Base-by-base conservation (phyloP, 2,888 invertebrate species). In the Noctua janthe region DNA sequence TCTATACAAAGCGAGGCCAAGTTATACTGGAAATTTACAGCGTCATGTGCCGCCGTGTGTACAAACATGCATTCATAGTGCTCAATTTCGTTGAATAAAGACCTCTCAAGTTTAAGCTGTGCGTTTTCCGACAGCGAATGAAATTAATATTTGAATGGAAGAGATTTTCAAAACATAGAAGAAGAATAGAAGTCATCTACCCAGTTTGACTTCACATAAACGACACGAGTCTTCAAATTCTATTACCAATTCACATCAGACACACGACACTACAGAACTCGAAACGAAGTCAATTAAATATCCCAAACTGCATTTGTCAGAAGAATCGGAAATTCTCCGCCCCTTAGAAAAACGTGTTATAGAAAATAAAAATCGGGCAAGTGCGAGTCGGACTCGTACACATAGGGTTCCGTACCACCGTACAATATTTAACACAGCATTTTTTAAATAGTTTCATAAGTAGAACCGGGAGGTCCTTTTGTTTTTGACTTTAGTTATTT, bases 261-360 rank as follows among this genome's bases (percentile, higher is more conserved):
- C 78, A 85, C 85, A 71, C 77, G 81, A 73, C 82, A 80, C 85
- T 86, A 76, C 81, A 90, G 72, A 82, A 85, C 70, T 76, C 80
- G 20, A 91, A 93, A 93, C 91, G 92, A 92, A 93, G 90, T 93
- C 93, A 93, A 94, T 94, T 93, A 94, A 90, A 91, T 90, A 89
- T 88, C 86, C 64, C 56, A 91, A 92, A 93, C 91, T 94, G 94
- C 93, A 93, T 93, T 94, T 93, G 93, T 92, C 93, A 93, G 90
- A 88, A 90, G 90, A 92, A 93, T 93, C 90, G 92, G 89, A 86
- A 86, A 89, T 87, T 83, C 88, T 77, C 87, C 85, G 88, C 84
- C 89, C 85, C 83, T 86, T 79, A 78, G 78, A 80, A 87, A 87
- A 84, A 73, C 39, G 76, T 78, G 51, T 71, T 73, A 71, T 81